Evolutionary conservation across 2,888 invertebrate species (phyloP).

Genomic region (Galerucella calmariensis): DNA sequence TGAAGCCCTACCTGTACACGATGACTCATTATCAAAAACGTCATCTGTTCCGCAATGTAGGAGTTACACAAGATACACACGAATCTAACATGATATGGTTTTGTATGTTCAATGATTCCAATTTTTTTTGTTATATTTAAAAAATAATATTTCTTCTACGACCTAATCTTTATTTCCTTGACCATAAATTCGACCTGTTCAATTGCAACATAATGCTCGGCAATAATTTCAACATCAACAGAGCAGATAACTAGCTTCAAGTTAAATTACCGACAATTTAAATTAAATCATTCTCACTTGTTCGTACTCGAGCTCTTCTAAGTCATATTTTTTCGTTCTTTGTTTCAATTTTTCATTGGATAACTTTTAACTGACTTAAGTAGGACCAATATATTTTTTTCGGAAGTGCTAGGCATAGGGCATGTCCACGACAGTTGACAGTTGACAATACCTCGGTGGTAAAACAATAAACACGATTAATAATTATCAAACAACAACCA

Average conservation of each 20-base stretch:
- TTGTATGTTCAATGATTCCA: not conserved
- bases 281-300: slow-evolving; percentile 25
- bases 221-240: slow-evolving; percentile 50
- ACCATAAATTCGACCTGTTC: slow-evolving; percentile 52
- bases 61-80: not conserved
- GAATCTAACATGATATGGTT: not conserved
- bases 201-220: slow-evolving; percentile 54
- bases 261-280: slow-evolving; percentile 47
- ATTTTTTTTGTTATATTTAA: not conserved
- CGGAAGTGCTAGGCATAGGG: no score
- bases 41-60: slow-evolving; percentile 17
- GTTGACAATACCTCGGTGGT: no score
- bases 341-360: no score
- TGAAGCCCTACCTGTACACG: slow-evolving; percentile 30
- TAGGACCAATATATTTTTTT: no score
- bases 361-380: no score
- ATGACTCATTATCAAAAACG: slow-evolving; percentile 27
- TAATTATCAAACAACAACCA: no score
- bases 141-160: not conserved
- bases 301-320: slow-evolving; percentile 15
- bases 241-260: slow-evolving; percentile 50
- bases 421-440: no score
- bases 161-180: slow-evolving; percentile 45
- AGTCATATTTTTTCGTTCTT: not conserved
- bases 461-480: no score